A percentile compares a stretch with the other conserved stretches of the same genome.
These are phyloP conservation scores for Chloropsis cyanopogon DNA, from an alignment of 2,113 vertebrate genomes.

Conservation along the genomic window DNA sequence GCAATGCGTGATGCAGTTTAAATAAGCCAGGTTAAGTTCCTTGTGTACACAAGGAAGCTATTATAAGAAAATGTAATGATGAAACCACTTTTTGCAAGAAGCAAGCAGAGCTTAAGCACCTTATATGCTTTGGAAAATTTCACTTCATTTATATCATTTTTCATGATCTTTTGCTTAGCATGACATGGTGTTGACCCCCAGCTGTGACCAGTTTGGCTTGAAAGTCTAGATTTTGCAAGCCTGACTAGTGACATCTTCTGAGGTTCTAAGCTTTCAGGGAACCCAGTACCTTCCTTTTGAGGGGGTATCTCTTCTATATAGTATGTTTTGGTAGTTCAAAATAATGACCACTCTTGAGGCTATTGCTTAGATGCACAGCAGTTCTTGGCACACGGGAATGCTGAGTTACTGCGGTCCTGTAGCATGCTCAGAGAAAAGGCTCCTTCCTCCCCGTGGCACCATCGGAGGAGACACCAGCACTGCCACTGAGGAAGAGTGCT, in stretches of 20 bases:
- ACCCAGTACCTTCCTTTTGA: background rate
- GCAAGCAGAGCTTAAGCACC: background rate
- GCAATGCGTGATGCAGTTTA: constrained; percentile 9
- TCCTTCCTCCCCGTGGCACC: background rate
- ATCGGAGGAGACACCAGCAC: background rate
- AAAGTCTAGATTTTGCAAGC: constrained; percentile 43
- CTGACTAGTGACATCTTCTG: background rate
- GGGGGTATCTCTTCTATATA: background rate
- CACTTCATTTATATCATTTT: background rate
- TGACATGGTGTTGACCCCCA: background rate
- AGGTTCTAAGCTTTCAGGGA: background rate
- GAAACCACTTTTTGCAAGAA: constrained; percentile 45
- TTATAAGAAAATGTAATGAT: constrained; percentile 28
- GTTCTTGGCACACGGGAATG: background rate
- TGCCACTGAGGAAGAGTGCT: background rate
- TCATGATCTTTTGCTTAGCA: background rate
- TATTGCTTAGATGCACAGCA: background rate
- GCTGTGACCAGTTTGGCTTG: background rate
- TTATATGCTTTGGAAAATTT: background rate
- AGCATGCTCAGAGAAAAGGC: background rate
- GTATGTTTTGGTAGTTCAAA: background rate
- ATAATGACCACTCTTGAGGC: background rate
- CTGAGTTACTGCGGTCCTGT: background rate
- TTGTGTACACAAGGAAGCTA: constrained; percentile 59
- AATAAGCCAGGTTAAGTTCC: constrained; percentile 39